phyloP scores from a whole-genome alignment of 2,888 invertebrate species.

The Polydrusus pterygomalis region DNA sequence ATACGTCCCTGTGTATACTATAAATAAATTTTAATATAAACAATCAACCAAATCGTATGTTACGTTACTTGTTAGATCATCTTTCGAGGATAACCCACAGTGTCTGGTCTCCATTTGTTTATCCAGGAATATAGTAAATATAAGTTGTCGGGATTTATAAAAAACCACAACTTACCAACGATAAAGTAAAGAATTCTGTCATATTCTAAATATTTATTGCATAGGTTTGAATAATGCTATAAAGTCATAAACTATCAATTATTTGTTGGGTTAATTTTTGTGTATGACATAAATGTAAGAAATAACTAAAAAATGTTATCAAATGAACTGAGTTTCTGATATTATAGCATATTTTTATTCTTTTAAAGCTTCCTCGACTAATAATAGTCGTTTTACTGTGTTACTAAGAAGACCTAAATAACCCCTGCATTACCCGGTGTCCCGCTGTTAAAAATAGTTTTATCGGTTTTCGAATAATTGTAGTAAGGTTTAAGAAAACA shows the following conservation, averaged over 20 bases:
- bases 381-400: no score
- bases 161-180: neutral
- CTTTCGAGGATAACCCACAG: constrained; percentile 29
- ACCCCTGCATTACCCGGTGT: neutral
- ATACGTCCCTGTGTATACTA: constrained; percentile 16
- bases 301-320: constrained; percentile 1
- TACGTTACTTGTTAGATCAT: constrained; percentile 20
- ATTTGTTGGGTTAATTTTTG: no score
- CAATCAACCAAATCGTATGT: constrained; percentile 21
- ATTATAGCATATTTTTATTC: neutral
- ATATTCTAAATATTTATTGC: neutral
- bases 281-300: no score
- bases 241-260: no score
- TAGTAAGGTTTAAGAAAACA: neutral
- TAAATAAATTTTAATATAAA: constrained; percentile 32
- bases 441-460: constrained; percentile 14
- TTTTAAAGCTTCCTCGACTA: no score
- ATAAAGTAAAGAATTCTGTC: neutral
- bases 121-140: neutral
- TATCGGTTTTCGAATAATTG: neutral
- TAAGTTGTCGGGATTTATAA: neutral
- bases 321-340: neutral
- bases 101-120: constrained; percentile 23
- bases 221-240: neutral
- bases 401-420: no score